These are phyloP conservation scores for Myioborus melanocephalus DNA, from an alignment of 2,797 vertebrate species.

Conservation along the genomic window DNA sequence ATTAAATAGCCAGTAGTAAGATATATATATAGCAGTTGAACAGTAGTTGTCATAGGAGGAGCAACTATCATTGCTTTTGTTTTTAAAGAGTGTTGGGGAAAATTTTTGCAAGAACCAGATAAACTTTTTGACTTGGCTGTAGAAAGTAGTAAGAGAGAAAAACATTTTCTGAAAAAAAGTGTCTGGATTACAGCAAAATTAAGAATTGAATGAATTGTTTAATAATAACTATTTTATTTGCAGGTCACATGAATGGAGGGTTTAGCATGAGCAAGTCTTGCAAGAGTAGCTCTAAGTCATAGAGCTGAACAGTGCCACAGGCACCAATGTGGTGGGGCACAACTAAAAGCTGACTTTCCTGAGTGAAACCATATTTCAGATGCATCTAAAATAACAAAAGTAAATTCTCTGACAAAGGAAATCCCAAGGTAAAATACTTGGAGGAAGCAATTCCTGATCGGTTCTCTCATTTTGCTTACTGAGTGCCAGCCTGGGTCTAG, in stretches of 20 bases:
- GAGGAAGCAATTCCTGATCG: neutral
- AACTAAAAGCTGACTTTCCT: neutral
- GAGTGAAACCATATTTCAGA: neutral
- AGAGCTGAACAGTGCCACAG: neutral
- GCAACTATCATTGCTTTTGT: neutral
- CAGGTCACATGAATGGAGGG: neutral
- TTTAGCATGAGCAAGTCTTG: neutral
- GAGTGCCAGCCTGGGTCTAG: accelerated
- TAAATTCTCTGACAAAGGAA: accelerated
- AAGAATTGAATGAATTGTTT: neutral
- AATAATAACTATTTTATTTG: neutral
- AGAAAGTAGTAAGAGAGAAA: neutral
- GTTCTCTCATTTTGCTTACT: neutral
- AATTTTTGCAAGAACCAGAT: neutral
- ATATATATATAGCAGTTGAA: neutral
- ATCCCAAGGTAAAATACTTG: neutral
- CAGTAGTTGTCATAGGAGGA: neutral
- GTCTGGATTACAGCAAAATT: neutral
- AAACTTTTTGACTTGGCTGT: neutral
- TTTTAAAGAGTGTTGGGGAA: neutral
- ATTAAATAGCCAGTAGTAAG: neutral
- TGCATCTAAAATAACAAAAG: neutral
- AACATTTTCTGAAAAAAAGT: accelerated
- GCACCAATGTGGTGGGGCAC: neutral
- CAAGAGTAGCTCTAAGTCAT: accelerated